Percentiles rank a stretch among this genome's conserved stretches.
phyloP scores from a whole-genome alignment of 2,888 invertebrate genomes.

The Danaus chrysippus region DNA sequence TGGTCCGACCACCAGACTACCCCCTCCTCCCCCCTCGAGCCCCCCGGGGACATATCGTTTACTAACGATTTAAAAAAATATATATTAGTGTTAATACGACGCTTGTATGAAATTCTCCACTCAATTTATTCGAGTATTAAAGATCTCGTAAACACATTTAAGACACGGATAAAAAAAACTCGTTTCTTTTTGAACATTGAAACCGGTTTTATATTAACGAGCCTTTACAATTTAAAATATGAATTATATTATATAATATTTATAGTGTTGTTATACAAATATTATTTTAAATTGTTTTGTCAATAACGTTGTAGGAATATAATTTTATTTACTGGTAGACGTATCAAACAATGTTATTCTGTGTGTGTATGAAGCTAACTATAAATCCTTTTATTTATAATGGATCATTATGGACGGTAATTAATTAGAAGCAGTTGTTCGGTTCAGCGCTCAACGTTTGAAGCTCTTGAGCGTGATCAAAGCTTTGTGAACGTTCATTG shows the following conservation, averaged over 20 bases:
- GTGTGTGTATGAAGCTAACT: constrained; percentile 43
- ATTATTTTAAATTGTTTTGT: not conserved
- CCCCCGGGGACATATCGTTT: constrained; percentile 36
- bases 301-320: not conserved
- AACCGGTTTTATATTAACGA: constrained; percentile 22
- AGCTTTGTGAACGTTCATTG: constrained; percentile 23
- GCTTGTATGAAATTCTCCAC: constrained; percentile 43
- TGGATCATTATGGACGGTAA: constrained; percentile 51
- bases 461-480: constrained; percentile 31
- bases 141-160: constrained; percentile 37
- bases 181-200: constrained; percentile 31
- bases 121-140: constrained; percentile 53
- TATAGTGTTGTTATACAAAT: constrained; percentile 7
- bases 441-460: constrained; percentile 46
- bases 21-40: no score
- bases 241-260: constrained; percentile 3
- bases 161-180: constrained; percentile 32
- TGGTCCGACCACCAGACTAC: constrained; percentile 50
- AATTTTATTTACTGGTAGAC: no score
- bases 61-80: constrained; percentile 55
- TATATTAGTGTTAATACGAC: constrained; percentile 71
- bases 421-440: constrained; percentile 43
- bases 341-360: not conserved
- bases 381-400: constrained; percentile 49
- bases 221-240: constrained; percentile 10